Conservation (phyloP, 2,113 vertebrate genomes). For the Procapra przewalskii region DNA sequence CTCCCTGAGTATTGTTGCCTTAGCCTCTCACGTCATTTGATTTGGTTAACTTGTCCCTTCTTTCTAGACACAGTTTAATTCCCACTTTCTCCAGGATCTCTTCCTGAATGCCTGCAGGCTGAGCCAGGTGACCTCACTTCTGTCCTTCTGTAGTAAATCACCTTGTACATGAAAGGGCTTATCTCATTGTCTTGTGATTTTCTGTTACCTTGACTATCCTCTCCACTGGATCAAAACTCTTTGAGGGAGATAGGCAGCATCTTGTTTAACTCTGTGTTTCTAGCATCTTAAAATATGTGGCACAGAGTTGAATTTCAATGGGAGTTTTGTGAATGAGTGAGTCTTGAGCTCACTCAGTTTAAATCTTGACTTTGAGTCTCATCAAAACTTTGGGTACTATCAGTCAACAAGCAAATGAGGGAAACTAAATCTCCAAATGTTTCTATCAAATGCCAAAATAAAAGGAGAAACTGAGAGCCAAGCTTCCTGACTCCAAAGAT, state of each 20-base stretch:
- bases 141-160: background rate
- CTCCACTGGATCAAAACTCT: background rate
- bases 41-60: background rate
- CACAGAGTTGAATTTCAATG: background rate
- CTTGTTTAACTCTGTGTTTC: background rate
- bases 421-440: background rate
- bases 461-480: background rate
- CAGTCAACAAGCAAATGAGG: background rate
- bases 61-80: background rate
- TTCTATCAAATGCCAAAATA: background rate
- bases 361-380: background rate
- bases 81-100: background rate
- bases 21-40: background rate
- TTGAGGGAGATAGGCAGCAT: background rate
- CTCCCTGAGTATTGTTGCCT: background rate
- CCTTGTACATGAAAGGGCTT: background rate
- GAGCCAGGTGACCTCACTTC: background rate
- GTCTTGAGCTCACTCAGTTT: background rate
- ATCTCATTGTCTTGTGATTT: background rate
- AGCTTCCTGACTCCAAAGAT: background rate
- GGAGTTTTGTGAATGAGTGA: background rate
- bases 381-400: background rate
- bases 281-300: background rate
- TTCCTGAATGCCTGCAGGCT: background rate
- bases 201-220: background rate